These are phyloP conservation scores for Buphagus erythrorhynchus DNA, from an alignment of 2,797 vertebrate genomes.

Conservation along the genomic window DNA sequence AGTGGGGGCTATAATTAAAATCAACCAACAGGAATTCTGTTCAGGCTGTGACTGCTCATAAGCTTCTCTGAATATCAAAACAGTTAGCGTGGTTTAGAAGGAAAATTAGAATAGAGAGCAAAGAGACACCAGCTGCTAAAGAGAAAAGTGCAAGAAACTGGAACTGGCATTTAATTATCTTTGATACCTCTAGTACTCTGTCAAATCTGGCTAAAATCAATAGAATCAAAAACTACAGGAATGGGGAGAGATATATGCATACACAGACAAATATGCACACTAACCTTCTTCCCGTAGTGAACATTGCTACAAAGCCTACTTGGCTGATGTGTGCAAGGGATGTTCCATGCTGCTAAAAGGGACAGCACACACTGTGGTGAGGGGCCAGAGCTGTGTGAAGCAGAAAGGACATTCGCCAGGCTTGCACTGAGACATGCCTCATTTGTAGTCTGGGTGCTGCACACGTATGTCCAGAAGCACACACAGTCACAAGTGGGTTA, in stretches of 20 bases:
- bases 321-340: not conserved
- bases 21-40: not conserved
- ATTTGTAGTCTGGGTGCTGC: not conserved
- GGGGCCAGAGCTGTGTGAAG: not conserved
- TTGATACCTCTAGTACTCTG: not conserved
- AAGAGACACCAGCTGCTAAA: not conserved
- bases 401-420: not conserved
- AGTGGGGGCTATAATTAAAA: not conserved
- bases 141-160: constrained; percentile 18
- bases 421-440: not conserved
- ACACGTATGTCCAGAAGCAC: rapidly evolving
- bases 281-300: rapidly evolving
- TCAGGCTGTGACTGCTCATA: not conserved
- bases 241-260: not conserved
- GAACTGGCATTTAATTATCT: constrained; percentile 35
- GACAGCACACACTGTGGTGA: not conserved
- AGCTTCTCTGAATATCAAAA: not conserved
- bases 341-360: not conserved
- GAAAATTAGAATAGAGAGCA: not conserved
- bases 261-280: not conserved
- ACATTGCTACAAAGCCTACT: not conserved
- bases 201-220: constrained; percentile 9
- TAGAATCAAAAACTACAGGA: not conserved
- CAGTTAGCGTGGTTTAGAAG: not conserved
- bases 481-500: not conserved